A percentile compares a stretch with the other conserved stretches of the same genome.
Conservation (phyloP, 1,140 invertebrate genomes). For the Oedothorax gibbosus region DNA sequence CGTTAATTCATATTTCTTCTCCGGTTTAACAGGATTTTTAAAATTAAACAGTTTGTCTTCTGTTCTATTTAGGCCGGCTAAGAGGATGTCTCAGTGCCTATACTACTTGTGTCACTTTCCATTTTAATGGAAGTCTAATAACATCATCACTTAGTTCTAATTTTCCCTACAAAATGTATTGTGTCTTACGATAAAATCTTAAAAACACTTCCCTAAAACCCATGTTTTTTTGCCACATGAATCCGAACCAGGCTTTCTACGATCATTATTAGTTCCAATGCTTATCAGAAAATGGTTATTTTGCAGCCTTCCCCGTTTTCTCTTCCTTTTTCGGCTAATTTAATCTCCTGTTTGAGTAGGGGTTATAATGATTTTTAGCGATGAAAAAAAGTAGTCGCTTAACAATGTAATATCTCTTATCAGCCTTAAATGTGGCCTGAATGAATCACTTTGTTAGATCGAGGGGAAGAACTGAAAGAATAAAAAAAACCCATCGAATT, state of each 20-base stretch:
- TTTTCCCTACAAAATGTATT: background rate
- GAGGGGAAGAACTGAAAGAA: slow-evolving; percentile 2
- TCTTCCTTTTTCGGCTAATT: slow-evolving; percentile 47
- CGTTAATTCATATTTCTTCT: too few species aligned
- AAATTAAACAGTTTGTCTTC: too few species aligned
- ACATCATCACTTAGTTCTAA: slow-evolving; percentile 37
- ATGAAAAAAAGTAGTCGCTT: slow-evolving; percentile 26
- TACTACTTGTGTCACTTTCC: background rate
- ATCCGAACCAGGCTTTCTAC: too few species aligned
- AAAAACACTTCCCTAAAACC: background rate
- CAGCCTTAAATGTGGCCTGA: slow-evolving; percentile 30
- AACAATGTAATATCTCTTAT: slow-evolving; percentile 50
- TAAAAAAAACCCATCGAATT: slow-evolving; percentile 26
- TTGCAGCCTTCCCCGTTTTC: slow-evolving; percentile 19
- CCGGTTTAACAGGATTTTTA: too few species aligned
- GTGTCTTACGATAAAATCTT: background rate
- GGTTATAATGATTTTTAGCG: slow-evolving; percentile 40
- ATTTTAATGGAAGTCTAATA: slow-evolving; percentile 47
- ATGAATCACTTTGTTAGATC: slow-evolving; percentile 33
- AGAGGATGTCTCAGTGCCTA: too few species aligned
- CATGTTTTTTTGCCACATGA: too few species aligned
- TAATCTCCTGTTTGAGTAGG: slow-evolving; percentile 47
- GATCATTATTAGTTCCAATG: slow-evolving; percentile 47
- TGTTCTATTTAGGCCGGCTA: too few species aligned
- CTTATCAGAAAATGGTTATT: slow-evolving; percentile 49